Base-by-base conservation (phyloP, 2,888 invertebrate genomes). In the Drosophila greeni region DNA sequence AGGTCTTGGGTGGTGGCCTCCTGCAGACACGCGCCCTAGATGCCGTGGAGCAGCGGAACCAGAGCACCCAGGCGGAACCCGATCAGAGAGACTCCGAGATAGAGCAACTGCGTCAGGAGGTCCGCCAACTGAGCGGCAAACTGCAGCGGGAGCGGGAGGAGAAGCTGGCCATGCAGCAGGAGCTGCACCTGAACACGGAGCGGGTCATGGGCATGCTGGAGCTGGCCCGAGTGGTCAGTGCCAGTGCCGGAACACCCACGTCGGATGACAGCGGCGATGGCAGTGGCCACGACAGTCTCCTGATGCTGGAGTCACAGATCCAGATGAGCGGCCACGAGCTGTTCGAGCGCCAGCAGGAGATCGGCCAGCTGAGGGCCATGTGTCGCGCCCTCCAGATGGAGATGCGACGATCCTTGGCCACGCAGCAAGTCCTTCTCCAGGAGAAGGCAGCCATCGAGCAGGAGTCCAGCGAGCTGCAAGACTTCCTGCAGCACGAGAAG, bases 401-500 rank as follows among this genome's bases (percentile, higher is more conserved):
- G 76, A 90, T 91, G 84, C 92, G 94, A 57, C 91, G 92, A 70
- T 93, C 93, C 61, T 89, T 94, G 54, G 91, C 92, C 58, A 90
- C 92, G 0, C 94, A 94, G 72, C 92, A 93, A 56, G 88, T 91
- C 14, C 88, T 95, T 45, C 89, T 94, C 58, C 93, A 93, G 71
- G 94, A 95, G 73, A 93, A 95, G 72, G 91, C 93, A 65, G 95
- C 95, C 80, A 91, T 94, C 24, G 95, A 96, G 87, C 91, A 91
- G 20, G 96, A 96, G 87, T 93, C 95, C 29, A 91, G 91, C 3
- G 96, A 97, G 88, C 91, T 96, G 89, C 95, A 95, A 86, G 96
- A 96, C 85, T 97, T 97, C 87, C 91, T 96, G 70, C 95, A 95
- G 78, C 94, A 94, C 11, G 96, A 97, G 89, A 96, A 96, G 81